Evolutionary conservation across 2,888 invertebrate genomes (phyloP).

Genomic region (Epinotia nisella): DNA sequence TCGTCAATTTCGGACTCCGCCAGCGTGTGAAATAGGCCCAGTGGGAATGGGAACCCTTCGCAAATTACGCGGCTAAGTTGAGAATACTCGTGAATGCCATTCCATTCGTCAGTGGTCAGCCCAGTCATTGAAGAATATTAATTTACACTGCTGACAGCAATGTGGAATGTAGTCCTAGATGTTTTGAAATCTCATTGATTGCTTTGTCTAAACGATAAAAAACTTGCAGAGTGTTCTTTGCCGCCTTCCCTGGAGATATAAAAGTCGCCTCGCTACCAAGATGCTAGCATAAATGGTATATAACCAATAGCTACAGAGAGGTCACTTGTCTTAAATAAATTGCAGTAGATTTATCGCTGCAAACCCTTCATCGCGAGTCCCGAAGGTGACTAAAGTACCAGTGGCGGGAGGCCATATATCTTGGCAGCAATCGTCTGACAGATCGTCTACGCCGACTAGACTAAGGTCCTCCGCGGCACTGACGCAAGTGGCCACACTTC

Average conservation of each 20-base stretch:
- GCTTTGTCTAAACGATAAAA: neutral
- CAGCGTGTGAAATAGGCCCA: slow-evolving; percentile 49
- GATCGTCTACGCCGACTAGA: slow-evolving; percentile 71
- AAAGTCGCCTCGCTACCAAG: neutral
- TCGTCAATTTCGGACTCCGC: slow-evolving; percentile 21
- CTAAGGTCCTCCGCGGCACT: slow-evolving; percentile 72
- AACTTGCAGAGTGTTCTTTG: neutral
- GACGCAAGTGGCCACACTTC: slow-evolving; percentile 78
- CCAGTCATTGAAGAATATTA: slow-evolving; percentile 46
- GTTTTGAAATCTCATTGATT: neutral
- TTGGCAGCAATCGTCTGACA: slow-evolving; percentile 71
- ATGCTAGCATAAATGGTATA: slow-evolving; percentile 1
- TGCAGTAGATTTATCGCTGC: slow-evolving; percentile 34
- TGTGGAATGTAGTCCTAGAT: neutral
- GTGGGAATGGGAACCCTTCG: slow-evolving; percentile 53
- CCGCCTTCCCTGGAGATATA: neutral
- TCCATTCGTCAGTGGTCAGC: slow-evolving; percentile 26
- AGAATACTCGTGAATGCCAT: slow-evolving; percentile 45
- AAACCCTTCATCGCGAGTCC: slow-evolving; percentile 32
- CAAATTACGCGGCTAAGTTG: slow-evolving; percentile 55
- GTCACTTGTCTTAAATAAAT: slow-evolving; percentile 34
- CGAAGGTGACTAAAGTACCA: slow-evolving; percentile 30
- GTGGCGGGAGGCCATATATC: slow-evolving; percentile 63
- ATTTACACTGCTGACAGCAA: slow-evolving; percentile 2
- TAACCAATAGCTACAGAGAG: slow-evolving; percentile 17